Evolutionary conservation across 2,888 invertebrate species (phyloP), one percentile per base, ranked within the genome.

Genomic region (Aleiodes leptofemur): DNA sequence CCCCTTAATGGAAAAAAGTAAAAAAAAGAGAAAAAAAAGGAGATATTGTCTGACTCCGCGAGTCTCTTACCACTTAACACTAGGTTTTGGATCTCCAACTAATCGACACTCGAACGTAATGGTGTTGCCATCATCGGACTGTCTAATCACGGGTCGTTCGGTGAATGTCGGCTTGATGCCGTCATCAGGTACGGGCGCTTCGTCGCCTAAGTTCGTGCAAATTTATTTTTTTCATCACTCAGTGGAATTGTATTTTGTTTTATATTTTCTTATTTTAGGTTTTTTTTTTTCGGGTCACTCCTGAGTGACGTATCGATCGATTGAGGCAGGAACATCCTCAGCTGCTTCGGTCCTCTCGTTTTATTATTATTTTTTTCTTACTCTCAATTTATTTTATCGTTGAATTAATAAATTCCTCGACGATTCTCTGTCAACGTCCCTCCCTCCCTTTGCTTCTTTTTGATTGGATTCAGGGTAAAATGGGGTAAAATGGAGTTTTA

Each of bases 141-240:
- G 98, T 92, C 96, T 94, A 91, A 98, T 98, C 90, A 97, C 94
- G 80, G 98, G 98, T 91, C 98, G 95, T 93, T 98, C 98, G 89
- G 98, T 98, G 92, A 98, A 99, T 84, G 97, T 97, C 85, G 99
- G 98, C 92, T 97, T 98, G 91, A 96, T 96, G 90, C 95, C 96
- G 91, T 96, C 96, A 87, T 96, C 96, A 86, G 97, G 97, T 90
- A 96, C 95, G 86, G 96, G 96, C 90, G 96, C 96, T 92, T 97
- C 97, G 92, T 97, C 97, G 95, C 97, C 97, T 97, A 92, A 90
- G 50, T 74, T 59, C 68, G 55, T 57, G 55, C 38, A 69, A 75
- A 73, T 68, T 50, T n/a, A 11, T 53, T 16, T 53, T 16, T 31
- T 14, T 29, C 29, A 73, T 69, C 73, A 51, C 76, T 76, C 70